Conservation (phyloP, 92 coral and sea anemone genomes). For the Chrysogorgia sp. region DNA sequence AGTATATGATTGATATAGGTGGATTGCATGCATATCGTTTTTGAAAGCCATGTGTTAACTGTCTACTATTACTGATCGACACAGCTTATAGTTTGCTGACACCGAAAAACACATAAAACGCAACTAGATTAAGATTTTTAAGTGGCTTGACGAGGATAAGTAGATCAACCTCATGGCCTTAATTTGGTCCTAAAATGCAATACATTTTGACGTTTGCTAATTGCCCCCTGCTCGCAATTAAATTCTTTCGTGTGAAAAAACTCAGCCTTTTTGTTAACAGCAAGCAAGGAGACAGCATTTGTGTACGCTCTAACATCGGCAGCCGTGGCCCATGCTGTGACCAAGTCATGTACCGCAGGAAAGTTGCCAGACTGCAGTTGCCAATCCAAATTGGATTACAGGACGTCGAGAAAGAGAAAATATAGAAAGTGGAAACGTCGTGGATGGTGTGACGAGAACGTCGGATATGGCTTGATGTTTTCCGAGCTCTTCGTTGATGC, state of each 20-base stretch:
- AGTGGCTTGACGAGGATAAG: too few species aligned
- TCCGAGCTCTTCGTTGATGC: conserved; percentile 91
- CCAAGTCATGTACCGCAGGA: conserved; percentile 87
- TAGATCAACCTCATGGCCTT: neutral
- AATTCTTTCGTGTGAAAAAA: conserved; percentile 3
- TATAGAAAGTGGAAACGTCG: conserved; percentile 69
- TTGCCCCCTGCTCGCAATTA: neutral
- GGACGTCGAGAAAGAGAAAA: conserved; percentile 10
- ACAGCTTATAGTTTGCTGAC: too few species aligned
- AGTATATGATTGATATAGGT: too few species aligned
- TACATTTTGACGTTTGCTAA: neutral
- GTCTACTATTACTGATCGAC: too few species aligned
- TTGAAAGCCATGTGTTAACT: too few species aligned
- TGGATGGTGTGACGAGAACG: conserved; percentile 75
- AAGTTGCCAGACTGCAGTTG: conserved; percentile 85
- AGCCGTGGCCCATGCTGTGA: conserved; percentile 93
- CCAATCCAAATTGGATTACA: conserved; percentile 30
- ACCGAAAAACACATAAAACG: too few species aligned
- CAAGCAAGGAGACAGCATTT: conserved; percentile 94
- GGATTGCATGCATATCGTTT: too few species aligned
- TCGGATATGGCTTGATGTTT: conserved; percentile 75
- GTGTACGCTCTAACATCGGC: conserved; percentile 97
- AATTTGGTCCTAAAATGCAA: neutral
- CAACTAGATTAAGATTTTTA: too few species aligned
- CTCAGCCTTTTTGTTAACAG: conserved; percentile 55